These are phyloP conservation scores for Agyllia agylla DNA, from an alignment of 2,888 invertebrate species.

Conservation along the genomic window DNA sequence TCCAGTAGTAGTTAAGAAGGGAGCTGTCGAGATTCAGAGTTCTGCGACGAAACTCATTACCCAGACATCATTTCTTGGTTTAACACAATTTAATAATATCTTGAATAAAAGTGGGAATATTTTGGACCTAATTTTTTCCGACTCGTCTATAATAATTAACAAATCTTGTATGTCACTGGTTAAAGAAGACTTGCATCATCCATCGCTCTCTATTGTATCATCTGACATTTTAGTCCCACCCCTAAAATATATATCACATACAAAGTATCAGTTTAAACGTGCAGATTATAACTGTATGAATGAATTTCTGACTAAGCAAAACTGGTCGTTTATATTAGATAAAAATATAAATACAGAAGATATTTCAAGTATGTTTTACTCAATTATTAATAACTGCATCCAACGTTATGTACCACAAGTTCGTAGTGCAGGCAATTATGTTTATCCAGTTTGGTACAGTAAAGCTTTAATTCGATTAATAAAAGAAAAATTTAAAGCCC, in stretches of 20 bases:
- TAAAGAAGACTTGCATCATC: conserved; percentile 28
- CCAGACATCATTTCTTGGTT: neutral
- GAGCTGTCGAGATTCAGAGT: conserved; percentile 20
- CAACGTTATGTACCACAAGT: neutral
- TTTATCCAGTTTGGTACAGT: neutral
- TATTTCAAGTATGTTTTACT: too few relatives aligned
- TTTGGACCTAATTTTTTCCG: neutral
- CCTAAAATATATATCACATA: neutral
- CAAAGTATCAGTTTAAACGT: neutral
- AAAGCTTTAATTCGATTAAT: neutral
- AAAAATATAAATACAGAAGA: neutral
- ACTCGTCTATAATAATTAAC: neutral
- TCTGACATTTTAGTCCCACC: neutral
- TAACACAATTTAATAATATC: neutral
- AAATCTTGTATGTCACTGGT: neutral
- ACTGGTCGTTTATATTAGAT: neutral
- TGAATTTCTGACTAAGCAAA: neutral
- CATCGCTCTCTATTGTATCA: conserved; percentile 27
- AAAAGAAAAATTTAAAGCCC: neutral
- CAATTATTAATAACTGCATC: too few relatives aligned
- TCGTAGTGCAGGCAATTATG: neutral
- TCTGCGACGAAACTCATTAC: neutral
- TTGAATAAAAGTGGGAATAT: neutral
- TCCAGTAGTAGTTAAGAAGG: neutral
- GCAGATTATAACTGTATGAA: neutral